Evolutionary conservation across 2,888 invertebrate species (phyloP), one percentile per base, ranked within the genome.

Genomic region (Amblyteles armatorius): DNA sequence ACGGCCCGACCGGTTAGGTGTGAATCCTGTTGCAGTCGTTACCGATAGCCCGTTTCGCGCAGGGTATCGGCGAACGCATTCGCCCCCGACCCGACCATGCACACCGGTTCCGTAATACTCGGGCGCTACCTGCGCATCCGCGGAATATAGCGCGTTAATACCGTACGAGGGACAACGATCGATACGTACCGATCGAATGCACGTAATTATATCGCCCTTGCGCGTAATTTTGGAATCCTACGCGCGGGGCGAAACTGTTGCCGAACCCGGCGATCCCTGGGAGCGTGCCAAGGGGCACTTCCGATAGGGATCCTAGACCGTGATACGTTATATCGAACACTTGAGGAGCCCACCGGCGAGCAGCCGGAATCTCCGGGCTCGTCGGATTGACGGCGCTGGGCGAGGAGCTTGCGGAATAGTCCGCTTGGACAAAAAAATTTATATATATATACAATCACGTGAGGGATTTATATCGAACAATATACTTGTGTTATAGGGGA

Each of bases 151-250:
- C 7, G 36, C 55, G 55, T 55, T 55, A 55, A 55, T 55, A 9
- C 19, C 55, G 55, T 2, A 3, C 19, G 19, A 22, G 22, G 55
- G 7, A 19, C n/a, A 9, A 55, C 55, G 55, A 55, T 55, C 55
- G 55, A 55, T 55, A 22, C 26, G 67, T 13, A 44, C 7, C 79
- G 74, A 76, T 83, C 83, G 79, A 83, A 55, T 22, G 19, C 11
- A 74, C 74, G 79, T 76, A 83, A 79, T 83, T 83, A 83, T 68
- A 76, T 79, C 76, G 79, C 55, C 65, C 83, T 83, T 79, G 63
- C 52, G 65, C 71, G 71, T 79, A 83, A 83, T 83, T 76, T 79
- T 71, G 71, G 69, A 83, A 76, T 63, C 74, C 65, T 71, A 69
- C 68, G n/a, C 73, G 72, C 22, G 73, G 72, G 83, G 83, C 68